These are phyloP conservation scores for Acanthornis magna DNA, from an alignment of 2,797 vertebrate genomes.

Conservation along the genomic window DNA sequence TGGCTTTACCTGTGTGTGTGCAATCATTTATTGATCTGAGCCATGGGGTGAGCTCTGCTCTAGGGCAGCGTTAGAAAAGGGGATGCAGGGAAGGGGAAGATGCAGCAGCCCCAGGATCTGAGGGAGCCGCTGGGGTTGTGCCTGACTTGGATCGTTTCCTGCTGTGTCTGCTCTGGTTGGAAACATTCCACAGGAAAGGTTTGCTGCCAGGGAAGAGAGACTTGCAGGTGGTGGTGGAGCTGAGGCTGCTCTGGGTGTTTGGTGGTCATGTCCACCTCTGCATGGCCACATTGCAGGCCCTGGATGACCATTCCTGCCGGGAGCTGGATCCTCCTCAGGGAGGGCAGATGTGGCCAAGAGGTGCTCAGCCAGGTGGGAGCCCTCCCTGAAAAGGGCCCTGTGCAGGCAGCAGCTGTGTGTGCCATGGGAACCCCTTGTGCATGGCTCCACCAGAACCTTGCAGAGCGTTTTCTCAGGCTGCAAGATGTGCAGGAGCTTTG, in stretches of 20 bases:
- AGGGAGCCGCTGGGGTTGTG: not conserved
- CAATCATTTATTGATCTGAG: rapidly evolving
- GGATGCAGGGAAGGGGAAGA: not conserved
- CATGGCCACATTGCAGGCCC: not conserved
- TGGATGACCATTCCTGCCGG: slow-evolving; percentile 4
- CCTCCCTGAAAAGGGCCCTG: not conserved
- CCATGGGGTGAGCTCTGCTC: not conserved
- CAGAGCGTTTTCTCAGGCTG: not conserved
- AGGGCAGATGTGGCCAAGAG: slow-evolving; percentile 38
- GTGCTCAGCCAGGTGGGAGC: not conserved
- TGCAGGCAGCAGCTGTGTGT: not conserved
- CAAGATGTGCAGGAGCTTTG: slow-evolving; percentile 13
- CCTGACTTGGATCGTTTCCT: not conserved
- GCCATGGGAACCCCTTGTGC: not conserved
- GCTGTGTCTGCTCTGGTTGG: not conserved
- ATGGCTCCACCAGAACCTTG: not conserved
- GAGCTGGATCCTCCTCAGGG: slow-evolving; percentile 30
- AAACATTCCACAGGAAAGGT: not conserved
- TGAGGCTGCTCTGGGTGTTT: not conserved
- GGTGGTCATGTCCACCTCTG: not conserved
- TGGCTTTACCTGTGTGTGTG: rapidly evolving
- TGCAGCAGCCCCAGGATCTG: not conserved
- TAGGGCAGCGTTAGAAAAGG: not conserved
- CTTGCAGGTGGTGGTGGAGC: not conserved
- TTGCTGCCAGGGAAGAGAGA: not conserved